A percentile compares a stretch with the other conserved stretches of the same genome.
These are phyloP conservation scores for Holothuria leucospilota DNA, from an alignment of 53 echinoderm and acorn worm genomes.

Conservation along the genomic window DNA sequence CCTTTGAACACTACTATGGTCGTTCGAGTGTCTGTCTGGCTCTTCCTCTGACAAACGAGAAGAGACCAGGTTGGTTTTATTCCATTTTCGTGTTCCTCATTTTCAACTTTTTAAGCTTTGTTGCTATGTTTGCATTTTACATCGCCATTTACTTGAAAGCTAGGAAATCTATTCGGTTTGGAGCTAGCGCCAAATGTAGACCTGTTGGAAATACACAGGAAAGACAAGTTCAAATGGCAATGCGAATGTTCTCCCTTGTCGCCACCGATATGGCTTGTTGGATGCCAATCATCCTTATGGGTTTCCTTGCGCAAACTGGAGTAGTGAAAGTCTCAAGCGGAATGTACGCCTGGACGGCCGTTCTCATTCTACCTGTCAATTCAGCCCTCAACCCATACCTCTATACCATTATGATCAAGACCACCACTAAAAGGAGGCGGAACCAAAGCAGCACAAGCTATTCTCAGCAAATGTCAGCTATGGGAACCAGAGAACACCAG, in stretches of 20 bases:
- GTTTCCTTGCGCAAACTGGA: background rate
- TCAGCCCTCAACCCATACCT: constrained; percentile 35
- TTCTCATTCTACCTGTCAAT: constrained; percentile 18
- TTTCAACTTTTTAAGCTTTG: constrained; percentile 39
- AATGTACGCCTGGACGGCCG: constrained; percentile 41
- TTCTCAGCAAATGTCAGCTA: no score
- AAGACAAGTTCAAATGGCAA: constrained; percentile 4
- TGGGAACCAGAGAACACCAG: background rate
- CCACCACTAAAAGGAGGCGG: background rate
- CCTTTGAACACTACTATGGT: constrained; percentile 20
- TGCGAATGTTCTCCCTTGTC: constrained; percentile 15
- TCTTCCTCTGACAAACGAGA: constrained; percentile 22
- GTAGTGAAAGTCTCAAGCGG: background rate
- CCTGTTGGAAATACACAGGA: background rate
- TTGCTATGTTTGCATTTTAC: background rate
- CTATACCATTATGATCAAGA: background rate
- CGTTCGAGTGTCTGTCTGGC: constrained; percentile 47
- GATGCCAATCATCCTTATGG: constrained; percentile 33
- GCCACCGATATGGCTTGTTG: constrained; percentile 17
- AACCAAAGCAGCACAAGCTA: background rate
- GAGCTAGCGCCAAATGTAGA: no score
- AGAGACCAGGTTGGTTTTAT: constrained; percentile 28
- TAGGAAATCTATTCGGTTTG: background rate
- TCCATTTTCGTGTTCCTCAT: constrained; percentile 23
- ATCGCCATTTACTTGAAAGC: no score